Evolutionary conservation across 2,888 invertebrate genomes (phyloP), one percentile per base, ranked within the genome.

Genomic region (Sesia bembeciformis): DNA sequence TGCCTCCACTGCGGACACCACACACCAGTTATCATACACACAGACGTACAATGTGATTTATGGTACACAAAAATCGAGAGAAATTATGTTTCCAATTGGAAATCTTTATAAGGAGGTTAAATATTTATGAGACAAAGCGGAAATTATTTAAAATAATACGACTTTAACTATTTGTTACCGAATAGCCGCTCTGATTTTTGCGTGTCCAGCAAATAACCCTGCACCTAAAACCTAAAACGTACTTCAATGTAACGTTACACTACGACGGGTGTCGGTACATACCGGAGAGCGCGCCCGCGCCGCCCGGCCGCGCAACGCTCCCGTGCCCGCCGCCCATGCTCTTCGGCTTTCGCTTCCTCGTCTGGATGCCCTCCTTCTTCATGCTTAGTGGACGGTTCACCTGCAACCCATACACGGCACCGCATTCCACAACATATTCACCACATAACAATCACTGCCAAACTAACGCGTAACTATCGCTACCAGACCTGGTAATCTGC

Each of bases 361-460:
- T 98, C 89, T 99, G 98, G 74, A 99, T 99, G 52, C 98, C 98
- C 65, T 99, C 99, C 86, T 99, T 99, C 87, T 98, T 98, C 98
- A 99, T 99, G 67, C 97, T 97, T 66, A 97, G 90, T 54, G 99
- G 99, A 63, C 99, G 94, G 82, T 96, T 95, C 58, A 97, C 95
- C 97, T 97, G 50, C 54, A 57, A 57, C 57, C 23, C 23, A n/a
- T n/a, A 46, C 46, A n/a, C 46, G 23, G 4, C 7, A 46, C 46
- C 41, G 41, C 41, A 41, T 41, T 41, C 41, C 5, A 5, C 41
- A 7, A 46, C 46, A 23, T 23, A 23, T 23, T 23, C 23, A 23
- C 23, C 2, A 23, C 23, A 23, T 23, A 23, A 23, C 23, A 23
- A 23, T 23, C 23, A 23, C 23, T 1, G 23, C 1, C 23, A 23